Conservation (phyloP, 2,888 invertebrate genomes). For the Drosophila mimetica region DNA sequence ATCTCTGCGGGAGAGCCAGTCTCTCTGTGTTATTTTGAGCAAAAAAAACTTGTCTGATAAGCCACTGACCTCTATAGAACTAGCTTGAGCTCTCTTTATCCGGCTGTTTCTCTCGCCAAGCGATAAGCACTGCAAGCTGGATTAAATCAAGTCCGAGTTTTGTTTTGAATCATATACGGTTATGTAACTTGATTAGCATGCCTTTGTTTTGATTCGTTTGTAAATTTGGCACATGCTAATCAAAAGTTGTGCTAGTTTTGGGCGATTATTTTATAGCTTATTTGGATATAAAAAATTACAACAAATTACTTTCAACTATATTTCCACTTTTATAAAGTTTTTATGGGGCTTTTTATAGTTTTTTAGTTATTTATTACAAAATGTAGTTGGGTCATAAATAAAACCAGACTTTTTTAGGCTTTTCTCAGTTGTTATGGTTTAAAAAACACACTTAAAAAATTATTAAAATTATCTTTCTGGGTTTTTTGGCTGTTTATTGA, state of each 20-base stretch:
- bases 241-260: slow-evolving; percentile 15
- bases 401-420: too few species aligned
- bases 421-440: too few species aligned
- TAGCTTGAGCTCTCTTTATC: slow-evolving; percentile 32
- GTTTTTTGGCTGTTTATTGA: too few species aligned
- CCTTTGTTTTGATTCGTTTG: slow-evolving; percentile 10
- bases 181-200: slow-evolving; percentile 43
- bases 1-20: slow-evolving; percentile 19
- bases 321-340: neutral
- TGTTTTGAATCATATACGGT: slow-evolving; percentile 22
- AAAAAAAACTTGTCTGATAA: slow-evolving; percentile 57
- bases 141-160: slow-evolving; percentile 39
- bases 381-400: too few species aligned
- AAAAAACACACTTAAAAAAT: too few species aligned
- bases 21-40: slow-evolving; percentile 13
- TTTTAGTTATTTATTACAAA: too few species aligned
- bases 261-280: neutral
- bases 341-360: too few species aligned
- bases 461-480: too few species aligned
- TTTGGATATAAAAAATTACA: neutral
- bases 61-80: slow-evolving; percentile 68
- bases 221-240: slow-evolving; percentile 32
- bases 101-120: slow-evolving; percentile 10
- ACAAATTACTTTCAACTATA: neutral
- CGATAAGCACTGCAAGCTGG: slow-evolving; percentile 54